These are phyloP conservation scores for Xanthorhoe spadicearia DNA, from an alignment of 2,888 invertebrate genomes.

Conservation along the genomic window DNA sequence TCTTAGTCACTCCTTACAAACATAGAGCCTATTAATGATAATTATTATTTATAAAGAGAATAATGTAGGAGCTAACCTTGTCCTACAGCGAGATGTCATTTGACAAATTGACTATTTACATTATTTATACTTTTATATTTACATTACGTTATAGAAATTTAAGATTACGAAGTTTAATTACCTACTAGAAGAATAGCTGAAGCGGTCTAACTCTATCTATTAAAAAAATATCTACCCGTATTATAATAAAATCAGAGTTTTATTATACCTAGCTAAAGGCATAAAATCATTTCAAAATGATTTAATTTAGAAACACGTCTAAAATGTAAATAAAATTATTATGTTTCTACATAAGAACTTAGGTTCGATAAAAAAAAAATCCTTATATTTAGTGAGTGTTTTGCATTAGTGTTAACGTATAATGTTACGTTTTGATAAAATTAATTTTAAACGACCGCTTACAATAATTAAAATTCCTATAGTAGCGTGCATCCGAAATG, in stretches of 20 bases:
- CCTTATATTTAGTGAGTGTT: no score
- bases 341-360: background rate
- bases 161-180: no score
- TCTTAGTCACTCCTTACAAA: slow-evolving; percentile 5
- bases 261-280: no score
- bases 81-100: slow-evolving; percentile 59
- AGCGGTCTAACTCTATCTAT: no score
- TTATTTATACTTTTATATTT: slow-evolving; percentile 10
- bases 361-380: no score
- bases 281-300: no score
- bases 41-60: slow-evolving; percentile 19
- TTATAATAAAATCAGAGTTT: no score
- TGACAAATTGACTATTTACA: slow-evolving; percentile 55
- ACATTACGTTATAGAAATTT: background rate
- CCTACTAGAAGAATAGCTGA: no score
- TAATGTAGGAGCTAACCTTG: slow-evolving; percentile 56
- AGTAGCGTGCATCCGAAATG: slow-evolving; percentile 21
- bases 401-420: no score
- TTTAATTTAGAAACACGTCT: background rate
- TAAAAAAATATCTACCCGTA: no score
- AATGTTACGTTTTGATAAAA: no score
- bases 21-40: slow-evolving; percentile 6
- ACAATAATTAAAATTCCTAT: slow-evolving; percentile 18
- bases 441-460: no score
- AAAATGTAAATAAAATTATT: background rate